Percentiles rank a stretch among this genome's conserved stretches.
Evolutionary conservation across 2,797 vertebrate genomes (phyloP).

Genomic region (Chaetophractus vellerosus): DNA sequence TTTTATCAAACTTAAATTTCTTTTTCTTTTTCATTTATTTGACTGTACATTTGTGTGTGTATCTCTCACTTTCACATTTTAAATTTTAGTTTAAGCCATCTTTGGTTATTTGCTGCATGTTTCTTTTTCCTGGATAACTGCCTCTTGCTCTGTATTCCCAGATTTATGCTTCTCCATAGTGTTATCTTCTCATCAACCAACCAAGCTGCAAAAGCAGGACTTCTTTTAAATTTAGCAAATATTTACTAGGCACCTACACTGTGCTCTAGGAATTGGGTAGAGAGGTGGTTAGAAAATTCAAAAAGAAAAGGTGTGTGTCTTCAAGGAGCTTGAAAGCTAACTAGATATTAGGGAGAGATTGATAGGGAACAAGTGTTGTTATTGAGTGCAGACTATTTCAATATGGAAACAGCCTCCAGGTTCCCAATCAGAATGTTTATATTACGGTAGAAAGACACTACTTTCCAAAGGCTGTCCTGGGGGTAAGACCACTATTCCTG

Average conservation of each 20-base stretch:
- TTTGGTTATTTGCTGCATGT: not conserved
- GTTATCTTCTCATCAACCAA: not conserved
- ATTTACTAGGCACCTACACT: not conserved
- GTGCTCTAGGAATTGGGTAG: fast-evolving
- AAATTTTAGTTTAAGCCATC: not conserved
- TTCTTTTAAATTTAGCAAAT: not conserved
- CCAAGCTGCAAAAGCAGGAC: not conserved
- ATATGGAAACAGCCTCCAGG: not conserved
- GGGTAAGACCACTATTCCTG: too few species aligned
- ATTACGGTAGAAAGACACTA: fast-evolving
- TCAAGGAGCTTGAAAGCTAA: not conserved
- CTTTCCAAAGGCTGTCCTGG: not conserved
- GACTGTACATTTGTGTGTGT: not conserved
- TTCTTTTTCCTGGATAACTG: not conserved
- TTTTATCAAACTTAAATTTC: not conserved
- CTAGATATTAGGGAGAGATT: not conserved
- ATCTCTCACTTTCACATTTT: not conserved
- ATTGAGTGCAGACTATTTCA: not conserved
- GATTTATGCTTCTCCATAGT: not conserved
- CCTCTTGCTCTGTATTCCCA: not conserved
- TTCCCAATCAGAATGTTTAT: not conserved
- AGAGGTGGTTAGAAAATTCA: not conserved
- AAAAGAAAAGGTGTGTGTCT: not conserved
- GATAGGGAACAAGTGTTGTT: not conserved
- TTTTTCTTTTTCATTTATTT: not conserved